Evolutionary conservation across 2,113 vertebrate species (phyloP).

Genomic region (Lasiurus borealis): DNA sequence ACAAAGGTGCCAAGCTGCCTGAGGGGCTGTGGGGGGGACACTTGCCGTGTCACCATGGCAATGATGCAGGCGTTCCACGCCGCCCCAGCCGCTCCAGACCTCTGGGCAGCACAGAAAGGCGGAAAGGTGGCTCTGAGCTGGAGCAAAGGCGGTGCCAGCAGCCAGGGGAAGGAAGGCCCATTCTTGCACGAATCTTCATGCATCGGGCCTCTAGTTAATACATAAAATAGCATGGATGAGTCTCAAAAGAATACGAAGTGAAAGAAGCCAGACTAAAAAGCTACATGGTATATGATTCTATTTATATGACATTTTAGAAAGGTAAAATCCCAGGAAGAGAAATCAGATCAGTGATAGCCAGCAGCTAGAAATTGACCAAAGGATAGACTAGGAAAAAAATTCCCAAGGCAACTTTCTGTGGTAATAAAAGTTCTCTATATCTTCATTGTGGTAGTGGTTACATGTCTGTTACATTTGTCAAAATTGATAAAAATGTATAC

Average conservation of each 20-base stretch:
- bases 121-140: no score
- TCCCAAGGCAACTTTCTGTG: not conserved
- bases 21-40: no score
- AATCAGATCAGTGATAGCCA: not conserved
- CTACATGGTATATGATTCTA: not conserved
- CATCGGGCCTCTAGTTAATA: not conserved
- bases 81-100: no score
- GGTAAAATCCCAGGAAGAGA: not conserved
- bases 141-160: no score
- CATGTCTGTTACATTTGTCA: not conserved
- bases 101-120: no score
- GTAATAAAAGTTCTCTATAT: not conserved
- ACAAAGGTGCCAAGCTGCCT: no score
- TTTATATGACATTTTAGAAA: constrained; percentile 2
- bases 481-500: not conserved
- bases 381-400: not conserved
- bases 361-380: not conserved
- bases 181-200: no score
- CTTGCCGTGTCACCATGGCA: no score
- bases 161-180: no score
- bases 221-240: not conserved
- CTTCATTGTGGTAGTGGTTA: not conserved
- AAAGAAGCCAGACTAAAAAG: constrained; percentile 16
- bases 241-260: constrained; percentile 17
- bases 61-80: no score